phyloP scores from a whole-genome alignment of 2,888 invertebrate species.

The Caenorhabditis sp. region DNA sequence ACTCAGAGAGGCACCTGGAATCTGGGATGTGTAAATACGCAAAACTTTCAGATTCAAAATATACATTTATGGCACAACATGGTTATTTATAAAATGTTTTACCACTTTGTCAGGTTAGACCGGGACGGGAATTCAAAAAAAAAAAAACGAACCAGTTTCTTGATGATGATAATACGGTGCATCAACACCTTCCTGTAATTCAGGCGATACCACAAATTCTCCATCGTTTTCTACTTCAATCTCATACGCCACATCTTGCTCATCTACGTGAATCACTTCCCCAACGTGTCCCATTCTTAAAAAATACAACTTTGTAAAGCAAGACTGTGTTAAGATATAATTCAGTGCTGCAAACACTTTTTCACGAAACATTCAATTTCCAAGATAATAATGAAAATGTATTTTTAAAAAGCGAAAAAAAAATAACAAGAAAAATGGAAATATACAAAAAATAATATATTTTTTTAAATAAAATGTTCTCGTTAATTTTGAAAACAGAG shows the following conservation, averaged over 20 bases:
- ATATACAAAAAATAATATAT: background rate
- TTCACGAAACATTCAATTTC: background rate
- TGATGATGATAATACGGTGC: too few species aligned
- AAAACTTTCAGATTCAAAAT: too few species aligned
- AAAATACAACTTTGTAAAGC: background rate
- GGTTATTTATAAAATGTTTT: too few species aligned
- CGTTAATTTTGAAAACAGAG: background rate
- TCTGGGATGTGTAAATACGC: too few species aligned
- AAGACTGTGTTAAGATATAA: background rate
- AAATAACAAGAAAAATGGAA: background rate
- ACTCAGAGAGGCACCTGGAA: too few species aligned
- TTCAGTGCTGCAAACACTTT: background rate
- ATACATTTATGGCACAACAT: too few species aligned
- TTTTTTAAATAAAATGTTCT: background rate
- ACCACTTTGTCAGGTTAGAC: too few species aligned
- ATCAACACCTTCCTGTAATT: too few species aligned
- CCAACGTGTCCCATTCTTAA: background rate
- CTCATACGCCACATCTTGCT: conserved; percentile 31
- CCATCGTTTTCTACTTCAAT: conserved; percentile 27
- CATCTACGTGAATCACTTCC: conserved; percentile 20
- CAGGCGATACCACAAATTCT: background rate
- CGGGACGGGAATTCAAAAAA: too few species aligned
- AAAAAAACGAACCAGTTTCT: too few species aligned
- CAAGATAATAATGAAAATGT: background rate
- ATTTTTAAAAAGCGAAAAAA: too few species aligned